Evolutionary conservation across 2,888 invertebrate genomes (phyloP).

Genomic region (Drosophila yooni): DNA sequence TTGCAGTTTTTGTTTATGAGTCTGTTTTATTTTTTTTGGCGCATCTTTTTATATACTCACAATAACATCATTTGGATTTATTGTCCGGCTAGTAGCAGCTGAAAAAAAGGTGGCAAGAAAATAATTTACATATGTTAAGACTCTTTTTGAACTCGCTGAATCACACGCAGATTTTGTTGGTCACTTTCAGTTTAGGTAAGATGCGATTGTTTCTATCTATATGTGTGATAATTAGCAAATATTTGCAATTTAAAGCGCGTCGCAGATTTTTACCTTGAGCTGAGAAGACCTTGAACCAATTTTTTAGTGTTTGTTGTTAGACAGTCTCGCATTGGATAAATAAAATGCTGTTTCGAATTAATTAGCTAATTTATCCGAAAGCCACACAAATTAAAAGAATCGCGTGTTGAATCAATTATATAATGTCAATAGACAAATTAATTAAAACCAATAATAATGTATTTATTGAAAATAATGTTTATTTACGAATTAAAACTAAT

Average conservation of each 20-base stretch:
- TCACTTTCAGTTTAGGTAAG: slow-evolving; percentile 32
- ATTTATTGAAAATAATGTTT: neutral
- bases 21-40: slow-evolving; percentile 30
- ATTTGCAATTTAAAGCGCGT: slow-evolving; percentile 68
- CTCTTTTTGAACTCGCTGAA: slow-evolving; percentile 30
- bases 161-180: slow-evolving; percentile 23
- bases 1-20: slow-evolving; percentile 33
- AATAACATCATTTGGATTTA: slow-evolving; percentile 54
- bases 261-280: slow-evolving; percentile 50
- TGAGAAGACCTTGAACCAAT: slow-evolving; percentile 65
- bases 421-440: neutral
- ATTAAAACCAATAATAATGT: neutral
- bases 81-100: slow-evolving; percentile 34
- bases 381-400: neutral
- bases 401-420: slow-evolving; percentile 1
- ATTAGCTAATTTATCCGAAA: slow-evolving; percentile 29
- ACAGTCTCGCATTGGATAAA: slow-evolving; percentile 20
- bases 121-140: slow-evolving; percentile 64
- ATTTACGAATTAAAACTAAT: neutral
- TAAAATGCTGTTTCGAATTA: slow-evolving; percentile 23
- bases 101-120: slow-evolving; percentile 57
- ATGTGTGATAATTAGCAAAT: slow-evolving; percentile 71
- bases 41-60: slow-evolving; percentile 35
- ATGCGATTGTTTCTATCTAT: slow-evolving; percentile 31
- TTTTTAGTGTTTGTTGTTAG: slow-evolving; percentile 29